Conservation (phyloP, 2,888 invertebrate species). For the Drosophila trichaetosa region DNA sequence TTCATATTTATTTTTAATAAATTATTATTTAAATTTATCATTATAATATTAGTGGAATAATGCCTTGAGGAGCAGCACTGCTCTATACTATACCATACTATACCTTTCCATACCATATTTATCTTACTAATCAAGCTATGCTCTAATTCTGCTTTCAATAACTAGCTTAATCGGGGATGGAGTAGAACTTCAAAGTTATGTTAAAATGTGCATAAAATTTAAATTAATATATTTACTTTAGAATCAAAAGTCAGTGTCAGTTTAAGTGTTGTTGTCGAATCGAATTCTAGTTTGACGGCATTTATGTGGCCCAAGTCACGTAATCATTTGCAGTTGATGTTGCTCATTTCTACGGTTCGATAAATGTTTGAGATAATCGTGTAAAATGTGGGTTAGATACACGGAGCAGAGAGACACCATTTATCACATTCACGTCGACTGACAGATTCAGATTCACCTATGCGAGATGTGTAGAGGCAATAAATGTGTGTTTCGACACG, state of each 20-base stretch:
- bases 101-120: neutral
- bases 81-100: no score
- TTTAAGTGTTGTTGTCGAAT: neutral
- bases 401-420: constrained; percentile 2
- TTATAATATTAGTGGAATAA: no score
- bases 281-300: neutral
- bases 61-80: no score
- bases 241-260: neutral
- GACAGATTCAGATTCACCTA: constrained; percentile 29
- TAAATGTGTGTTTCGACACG: constrained; percentile 28
- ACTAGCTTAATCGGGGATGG: neutral
- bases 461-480: constrained; percentile 17
- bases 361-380: constrained; percentile 7
- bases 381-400: constrained; percentile 15
- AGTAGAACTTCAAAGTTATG: neutral
- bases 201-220: neutral
- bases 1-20: no score
- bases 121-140: neutral
- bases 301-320: neutral
- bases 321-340: neutral
- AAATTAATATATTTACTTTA: neutral
- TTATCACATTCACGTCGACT: constrained; percentile 17
- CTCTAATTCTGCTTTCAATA: neutral
- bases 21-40: no score
- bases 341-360: neutral